Base-by-base conservation (phyloP, 1,140 invertebrate species). In the Drosophila fuyamai region DNA sequence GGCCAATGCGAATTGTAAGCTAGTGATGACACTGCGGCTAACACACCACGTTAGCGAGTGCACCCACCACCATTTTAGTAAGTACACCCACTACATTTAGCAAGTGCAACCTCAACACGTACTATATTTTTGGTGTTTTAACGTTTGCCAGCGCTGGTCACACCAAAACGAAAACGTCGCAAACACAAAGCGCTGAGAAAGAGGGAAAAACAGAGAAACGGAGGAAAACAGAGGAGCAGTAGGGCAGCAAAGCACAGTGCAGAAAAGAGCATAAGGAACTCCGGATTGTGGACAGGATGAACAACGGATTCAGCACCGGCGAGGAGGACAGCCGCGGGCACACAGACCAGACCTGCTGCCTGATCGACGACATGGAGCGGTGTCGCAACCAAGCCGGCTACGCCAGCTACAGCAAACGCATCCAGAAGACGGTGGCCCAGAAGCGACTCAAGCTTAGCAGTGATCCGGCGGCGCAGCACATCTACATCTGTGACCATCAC, bases 401-500 rank as follows among this genome's bases (percentile, higher is more conserved):
- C 94, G 98, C 98, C 66, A 97, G 97, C 43, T 99, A 99, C 93
- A 98, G 97, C 93, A 99, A 99, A 92, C 95, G 98, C 75, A 98
- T 99, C 82, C 97, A 99, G 93, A 98, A 98, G 93, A 98, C 97
- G 63, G 97, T 98, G n/a, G 96, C 96, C 54, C 97, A 98, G 88
- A 95, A 97, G 76, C 96, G 97, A 88, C 95, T 99, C 1, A 97
- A 97, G 92, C 95, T 99, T 12, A 96, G 95, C 92, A 95, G 97
- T 70, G 98, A 99, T 94, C 95, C 94, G 81, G 95, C 95, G 92
- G 97, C 97, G 40, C 94, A 96, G 79, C 98, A 99, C 89, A 98
- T 97, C 90, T 99, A 99, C 92, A 99, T 99, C 82, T 99, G 98
- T 94, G 98, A 99, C 92, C 96, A 96, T 90, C 98, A 99, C 92